phyloP scores from a whole-genome alignment of 2,888 invertebrate species.

The Mythimna albipuncta region DNA sequence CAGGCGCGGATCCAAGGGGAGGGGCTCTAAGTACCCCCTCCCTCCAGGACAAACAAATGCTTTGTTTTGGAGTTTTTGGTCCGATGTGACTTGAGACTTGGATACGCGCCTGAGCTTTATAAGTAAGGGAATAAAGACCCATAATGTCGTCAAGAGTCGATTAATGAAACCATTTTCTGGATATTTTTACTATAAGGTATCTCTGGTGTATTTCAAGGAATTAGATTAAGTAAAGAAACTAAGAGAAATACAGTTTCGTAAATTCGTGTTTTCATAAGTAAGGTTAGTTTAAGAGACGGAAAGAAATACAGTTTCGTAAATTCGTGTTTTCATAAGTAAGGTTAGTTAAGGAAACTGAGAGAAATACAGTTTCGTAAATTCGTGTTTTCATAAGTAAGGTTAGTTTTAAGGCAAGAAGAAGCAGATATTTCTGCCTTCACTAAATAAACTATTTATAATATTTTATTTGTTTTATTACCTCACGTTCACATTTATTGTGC shows the following conservation, averaged over 20 bases:
- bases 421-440: neutral
- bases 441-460: neutral
- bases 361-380: too few relatives aligned
- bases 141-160: neutral
- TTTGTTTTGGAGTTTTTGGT: constrained; percentile 28
- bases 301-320: neutral
- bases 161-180: neutral
- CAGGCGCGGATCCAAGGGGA: constrained; percentile 32
- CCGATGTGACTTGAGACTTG: constrained; percentile 15
- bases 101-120: constrained; percentile 30
- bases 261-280: too few relatives aligned
- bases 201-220: constrained; percentile 24
- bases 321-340: neutral
- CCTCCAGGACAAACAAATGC: constrained; percentile 21
- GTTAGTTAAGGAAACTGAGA: neutral
- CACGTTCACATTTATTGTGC: too few relatives aligned
- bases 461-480: constrained; percentile 1
- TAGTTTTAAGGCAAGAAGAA: too few relatives aligned
- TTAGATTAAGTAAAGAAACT: neutral
- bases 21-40: constrained; percentile 16
- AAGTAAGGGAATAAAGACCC: too few relatives aligned
- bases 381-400: too few relatives aligned
- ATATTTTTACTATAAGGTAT: neutral
- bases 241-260: too few relatives aligned
- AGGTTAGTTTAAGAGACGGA: too few relatives aligned